phyloP scores from a whole-genome alignment of 2,888 invertebrate species.

The Pollenia angustigena region DNA sequence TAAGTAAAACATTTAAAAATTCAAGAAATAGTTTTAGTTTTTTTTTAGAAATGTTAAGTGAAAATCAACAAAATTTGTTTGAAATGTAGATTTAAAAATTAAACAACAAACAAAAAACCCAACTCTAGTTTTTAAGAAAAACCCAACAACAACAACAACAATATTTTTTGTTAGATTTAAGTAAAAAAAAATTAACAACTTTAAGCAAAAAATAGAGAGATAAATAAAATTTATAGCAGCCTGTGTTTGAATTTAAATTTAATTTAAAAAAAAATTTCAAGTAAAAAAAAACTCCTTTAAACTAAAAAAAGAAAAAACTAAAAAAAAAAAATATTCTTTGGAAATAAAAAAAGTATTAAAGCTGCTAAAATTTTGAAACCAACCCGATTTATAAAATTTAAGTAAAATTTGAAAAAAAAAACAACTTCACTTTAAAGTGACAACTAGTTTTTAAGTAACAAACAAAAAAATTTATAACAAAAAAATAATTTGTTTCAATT shows the following conservation, averaged over 20 bases:
- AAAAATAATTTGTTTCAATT: constrained; percentile 53
- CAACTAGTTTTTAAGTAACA: constrained; percentile 64
- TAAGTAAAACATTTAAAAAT: constrained; percentile 67
- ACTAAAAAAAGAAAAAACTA: constrained; percentile 55
- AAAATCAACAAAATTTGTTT: constrained; percentile 70
- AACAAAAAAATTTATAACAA: constrained; percentile 14
- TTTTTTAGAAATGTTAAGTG: constrained; percentile 68
- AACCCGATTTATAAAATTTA: constrained; percentile 55
- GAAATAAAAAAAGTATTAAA: constrained; percentile 64
- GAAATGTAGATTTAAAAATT: constrained; percentile 58
- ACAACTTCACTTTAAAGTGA: constrained; percentile 22
- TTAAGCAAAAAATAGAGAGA: constrained; percentile 31
- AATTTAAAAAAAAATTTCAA: constrained; percentile 28
- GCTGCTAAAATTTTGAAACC: constrained; percentile 56
- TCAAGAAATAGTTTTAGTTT: constrained; percentile 47
- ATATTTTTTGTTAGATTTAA: constrained; percentile 65
- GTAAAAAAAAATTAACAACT: constrained; percentile 50
- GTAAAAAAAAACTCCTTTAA: constrained; percentile 41
- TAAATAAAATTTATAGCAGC: constrained; percentile 59
- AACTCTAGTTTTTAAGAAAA: constrained; percentile 62
- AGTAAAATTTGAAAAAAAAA: constrained; percentile 54
- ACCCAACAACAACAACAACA: constrained; percentile 33
- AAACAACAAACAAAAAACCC: constrained; percentile 37
- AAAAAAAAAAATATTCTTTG: constrained; percentile 62
- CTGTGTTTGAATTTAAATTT: constrained; percentile 63